These are phyloP conservation scores for Meles meles DNA, from an alignment of 2,113 vertebrate species.

Conservation along the genomic window DNA sequence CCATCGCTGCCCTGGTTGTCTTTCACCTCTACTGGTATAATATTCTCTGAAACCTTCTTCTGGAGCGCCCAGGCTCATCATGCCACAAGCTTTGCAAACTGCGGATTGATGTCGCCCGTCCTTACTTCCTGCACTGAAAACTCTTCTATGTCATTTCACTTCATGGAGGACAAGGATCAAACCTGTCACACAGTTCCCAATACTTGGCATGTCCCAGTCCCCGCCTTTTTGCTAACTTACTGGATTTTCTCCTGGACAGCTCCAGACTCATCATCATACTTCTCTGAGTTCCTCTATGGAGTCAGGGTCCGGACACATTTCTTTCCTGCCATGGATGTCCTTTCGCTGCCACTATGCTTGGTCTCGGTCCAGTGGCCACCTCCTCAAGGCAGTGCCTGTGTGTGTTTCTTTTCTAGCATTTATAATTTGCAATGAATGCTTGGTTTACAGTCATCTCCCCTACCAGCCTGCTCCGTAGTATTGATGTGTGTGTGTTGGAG, in stretches of 20 bases:
- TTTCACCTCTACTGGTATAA: background rate
- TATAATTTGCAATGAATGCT: background rate
- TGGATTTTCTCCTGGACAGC: background rate
- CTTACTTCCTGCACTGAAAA: background rate
- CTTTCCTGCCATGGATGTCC: background rate
- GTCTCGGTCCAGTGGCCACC: background rate
- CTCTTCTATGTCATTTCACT: background rate
- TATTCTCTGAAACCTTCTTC: background rate
- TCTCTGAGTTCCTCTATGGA: background rate
- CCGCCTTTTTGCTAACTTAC: background rate
- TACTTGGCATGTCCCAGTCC: background rate
- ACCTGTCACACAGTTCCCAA: background rate
- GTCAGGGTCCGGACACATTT: background rate
- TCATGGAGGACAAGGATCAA: background rate
- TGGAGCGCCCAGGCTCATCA: background rate
- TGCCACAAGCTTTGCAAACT: background rate
- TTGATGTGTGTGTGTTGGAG: background rate
- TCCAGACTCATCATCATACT: background rate
- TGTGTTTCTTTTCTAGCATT: background rate
- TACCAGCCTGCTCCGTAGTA: background rate
- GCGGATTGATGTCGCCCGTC: background rate
- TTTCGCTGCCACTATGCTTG: background rate
- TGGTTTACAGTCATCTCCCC: background rate
- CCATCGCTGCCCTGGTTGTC: background rate
- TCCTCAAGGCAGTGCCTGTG: background rate